phyloP scores from a whole-genome alignment of 2,888 invertebrate species.

The Papilio gigon region DNA sequence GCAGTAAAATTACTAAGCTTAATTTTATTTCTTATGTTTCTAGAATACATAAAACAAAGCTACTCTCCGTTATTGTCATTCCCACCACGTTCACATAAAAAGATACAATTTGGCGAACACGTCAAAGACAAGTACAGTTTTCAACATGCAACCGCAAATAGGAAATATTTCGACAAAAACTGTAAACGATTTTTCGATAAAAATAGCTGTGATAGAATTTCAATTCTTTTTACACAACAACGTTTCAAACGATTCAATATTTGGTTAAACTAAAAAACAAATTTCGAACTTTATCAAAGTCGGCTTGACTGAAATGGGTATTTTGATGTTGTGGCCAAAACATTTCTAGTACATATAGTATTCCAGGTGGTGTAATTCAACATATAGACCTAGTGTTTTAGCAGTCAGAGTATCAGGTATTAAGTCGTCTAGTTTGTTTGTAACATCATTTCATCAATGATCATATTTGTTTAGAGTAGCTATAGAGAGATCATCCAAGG shows the following conservation, averaged over 20 bases:
- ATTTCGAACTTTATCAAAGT: background rate
- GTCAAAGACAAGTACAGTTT: conserved; percentile 17
- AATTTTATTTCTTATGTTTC: background rate
- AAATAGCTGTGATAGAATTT: conserved; percentile 15
- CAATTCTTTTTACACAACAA: conserved; percentile 14
- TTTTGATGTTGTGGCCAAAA: background rate
- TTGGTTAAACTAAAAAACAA: conserved; percentile 5
- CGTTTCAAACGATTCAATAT: conserved; percentile 14
- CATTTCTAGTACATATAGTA: too few species aligned
- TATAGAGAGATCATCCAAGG: too few species aligned
- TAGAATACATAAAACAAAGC: background rate
- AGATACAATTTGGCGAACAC: conserved; percentile 8
- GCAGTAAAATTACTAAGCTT: background rate
- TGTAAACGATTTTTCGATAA: conserved; percentile 12
- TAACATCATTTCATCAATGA: too few species aligned
- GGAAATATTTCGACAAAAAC: conserved; percentile 2
- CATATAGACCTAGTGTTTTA: too few species aligned
- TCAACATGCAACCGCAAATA: conserved; percentile 16
- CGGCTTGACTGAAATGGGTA: background rate
- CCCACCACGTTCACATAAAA: background rate
- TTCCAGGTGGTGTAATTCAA: too few species aligned
- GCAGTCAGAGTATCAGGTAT: too few species aligned
- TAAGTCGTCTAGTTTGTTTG: too few species aligned
- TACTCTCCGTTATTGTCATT: background rate
- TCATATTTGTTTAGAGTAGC: too few species aligned